These are phyloP conservation scores for Tryphoninae sp. DNA, from an alignment of 2,888 invertebrate genomes.

Conservation along the genomic window DNA sequence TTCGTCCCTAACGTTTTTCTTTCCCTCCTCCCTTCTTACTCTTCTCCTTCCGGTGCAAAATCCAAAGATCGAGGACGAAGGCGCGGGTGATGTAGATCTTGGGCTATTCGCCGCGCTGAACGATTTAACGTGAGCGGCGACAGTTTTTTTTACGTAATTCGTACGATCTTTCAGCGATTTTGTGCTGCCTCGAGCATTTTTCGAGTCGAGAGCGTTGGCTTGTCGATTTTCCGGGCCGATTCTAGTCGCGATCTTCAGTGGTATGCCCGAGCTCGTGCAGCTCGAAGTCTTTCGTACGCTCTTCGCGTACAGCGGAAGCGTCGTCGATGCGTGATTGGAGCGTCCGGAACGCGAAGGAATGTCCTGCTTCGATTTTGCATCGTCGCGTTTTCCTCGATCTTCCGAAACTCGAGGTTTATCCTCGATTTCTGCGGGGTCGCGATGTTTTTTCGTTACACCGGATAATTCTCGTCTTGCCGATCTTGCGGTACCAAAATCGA, in stretches of 20 bases:
- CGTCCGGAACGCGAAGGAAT: conserved; percentile 40
- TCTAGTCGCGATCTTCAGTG: conserved; percentile 66
- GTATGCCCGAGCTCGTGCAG: conserved; percentile 63
- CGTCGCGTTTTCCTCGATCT: conserved; percentile 49
- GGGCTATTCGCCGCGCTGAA: conserved; percentile 69
- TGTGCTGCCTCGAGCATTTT: conserved; percentile 46
- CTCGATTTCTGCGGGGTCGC: conserved; percentile 1
- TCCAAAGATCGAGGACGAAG: conserved; percentile 77
- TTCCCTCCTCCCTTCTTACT: conserved; percentile 60
- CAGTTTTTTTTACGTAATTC: conserved; percentile 70
- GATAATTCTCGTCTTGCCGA: conserved; percentile 12
- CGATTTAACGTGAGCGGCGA: conserved; percentile 66
- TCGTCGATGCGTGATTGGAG: conserved; percentile 67
- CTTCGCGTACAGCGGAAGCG: conserved; percentile 74
- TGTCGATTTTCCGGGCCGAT: conserved; percentile 50
- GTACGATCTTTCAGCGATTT: conserved; percentile 72
- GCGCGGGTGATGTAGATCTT: conserved; percentile 67
- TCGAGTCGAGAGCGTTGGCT: conserved; percentile 47
- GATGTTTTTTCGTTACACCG: conserved; percentile 15
- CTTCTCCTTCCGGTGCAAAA: conserved; percentile 77
- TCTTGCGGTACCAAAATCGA: conserved; percentile 34
- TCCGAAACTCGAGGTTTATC: conserved; percentile 43
- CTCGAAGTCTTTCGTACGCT: conserved; percentile 72
- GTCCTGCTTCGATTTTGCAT: conserved; percentile 44
- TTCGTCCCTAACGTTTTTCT: conserved; percentile 29